Conservation (phyloP, 2,888 invertebrate genomes). For the Drosophila lacicola region DNA sequence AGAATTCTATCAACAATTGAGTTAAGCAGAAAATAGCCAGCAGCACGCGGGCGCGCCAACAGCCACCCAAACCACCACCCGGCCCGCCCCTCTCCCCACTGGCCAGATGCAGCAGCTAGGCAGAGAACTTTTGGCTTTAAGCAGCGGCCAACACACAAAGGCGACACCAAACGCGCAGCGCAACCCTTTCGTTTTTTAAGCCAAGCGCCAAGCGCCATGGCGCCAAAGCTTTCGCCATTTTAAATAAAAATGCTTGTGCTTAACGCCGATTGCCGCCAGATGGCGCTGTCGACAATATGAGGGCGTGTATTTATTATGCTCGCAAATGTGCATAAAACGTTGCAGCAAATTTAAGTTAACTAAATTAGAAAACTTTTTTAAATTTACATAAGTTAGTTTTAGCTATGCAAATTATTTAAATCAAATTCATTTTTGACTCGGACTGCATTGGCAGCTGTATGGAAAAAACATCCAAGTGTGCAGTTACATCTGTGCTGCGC, state of each 20-base stretch:
- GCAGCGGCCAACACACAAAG: conserved; percentile 30
- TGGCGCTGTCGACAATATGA: conserved; percentile 44
- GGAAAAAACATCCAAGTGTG: conserved; percentile 7
- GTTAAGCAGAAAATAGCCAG: conserved; percentile 6
- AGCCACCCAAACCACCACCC: not conserved
- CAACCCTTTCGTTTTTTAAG: conserved; percentile 78
- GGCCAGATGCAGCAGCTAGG: not conserved
- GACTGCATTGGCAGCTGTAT: conserved; percentile 1
- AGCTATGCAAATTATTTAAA: not conserved
- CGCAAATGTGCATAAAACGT: conserved; percentile 9
- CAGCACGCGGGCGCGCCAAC: conserved; percentile 5
- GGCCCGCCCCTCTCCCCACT: not conserved
- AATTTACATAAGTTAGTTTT: not conserved
- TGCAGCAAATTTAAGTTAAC: not conserved
- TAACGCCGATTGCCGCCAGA: conserved; percentile 51
- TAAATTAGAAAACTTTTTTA: not conserved
- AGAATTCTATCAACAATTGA: conserved; percentile 15
- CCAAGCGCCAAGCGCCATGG: conserved; percentile 63
- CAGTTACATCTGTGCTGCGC: conserved; percentile 28
- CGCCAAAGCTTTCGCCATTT: conserved; percentile 79
- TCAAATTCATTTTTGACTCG: not conserved
- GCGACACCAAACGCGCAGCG: conserved; percentile 34
- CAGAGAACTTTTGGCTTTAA: conserved; percentile 29
- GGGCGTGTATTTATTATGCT: conserved; percentile 21
- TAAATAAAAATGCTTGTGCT: conserved; percentile 72